phyloP scores from a whole-genome alignment of 2,888 invertebrate species.

The Girardia tigrina region DNA sequence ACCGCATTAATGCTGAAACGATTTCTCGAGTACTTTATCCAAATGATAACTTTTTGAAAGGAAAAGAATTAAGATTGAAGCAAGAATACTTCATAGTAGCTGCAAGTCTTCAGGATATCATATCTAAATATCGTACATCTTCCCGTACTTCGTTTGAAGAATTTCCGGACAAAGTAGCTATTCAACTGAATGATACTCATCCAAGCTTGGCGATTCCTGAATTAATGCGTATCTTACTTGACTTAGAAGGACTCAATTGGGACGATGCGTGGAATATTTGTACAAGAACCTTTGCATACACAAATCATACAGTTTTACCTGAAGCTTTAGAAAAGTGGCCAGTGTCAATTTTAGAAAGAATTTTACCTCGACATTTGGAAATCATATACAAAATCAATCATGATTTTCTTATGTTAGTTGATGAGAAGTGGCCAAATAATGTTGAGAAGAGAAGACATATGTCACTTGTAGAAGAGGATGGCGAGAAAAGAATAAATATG shows the following conservation, averaged over 20 bases:
- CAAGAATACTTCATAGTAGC: slow-evolving; percentile 99
- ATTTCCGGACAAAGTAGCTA: slow-evolving; percentile 81
- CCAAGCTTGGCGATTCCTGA: slow-evolving; percentile 95
- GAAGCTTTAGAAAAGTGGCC: slow-evolving; percentile 95
- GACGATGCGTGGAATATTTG: slow-evolving; percentile 83
- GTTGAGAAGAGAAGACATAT: slow-evolving; percentile 57
- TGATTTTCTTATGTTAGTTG: slow-evolving; percentile 52
- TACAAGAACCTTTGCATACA: slow-evolving; percentile 78
- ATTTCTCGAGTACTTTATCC: slow-evolving; percentile 92
- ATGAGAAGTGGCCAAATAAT: slow-evolving; percentile 67
- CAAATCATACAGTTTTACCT: slow-evolving; percentile 94
- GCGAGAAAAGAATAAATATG: slow-evolving; percentile 94
- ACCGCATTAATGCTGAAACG: slow-evolving; percentile 91
- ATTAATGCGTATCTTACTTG: slow-evolving; percentile 78
- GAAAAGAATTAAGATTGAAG: slow-evolving; percentile 88
- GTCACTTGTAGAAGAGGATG: slow-evolving; percentile 86
- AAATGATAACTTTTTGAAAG: slow-evolving; percentile 77
- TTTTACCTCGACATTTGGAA: slow-evolving; percentile 65
- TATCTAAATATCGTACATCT: slow-evolving; percentile 74
- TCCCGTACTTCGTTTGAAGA: slow-evolving; percentile 71
- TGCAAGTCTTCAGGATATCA: slow-evolving; percentile 85
- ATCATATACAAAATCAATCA: slow-evolving; percentile 94
- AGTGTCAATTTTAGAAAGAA: slow-evolving; percentile 41
- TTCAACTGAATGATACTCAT: slow-evolving; percentile 96
- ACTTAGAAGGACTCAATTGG: slow-evolving; percentile 76